Percentiles rank a stretch among this genome's conserved stretches.
Conservation (phyloP, 35 echinoderm and acorn worm species). For the Heliocidaris tuberculata region DNA sequence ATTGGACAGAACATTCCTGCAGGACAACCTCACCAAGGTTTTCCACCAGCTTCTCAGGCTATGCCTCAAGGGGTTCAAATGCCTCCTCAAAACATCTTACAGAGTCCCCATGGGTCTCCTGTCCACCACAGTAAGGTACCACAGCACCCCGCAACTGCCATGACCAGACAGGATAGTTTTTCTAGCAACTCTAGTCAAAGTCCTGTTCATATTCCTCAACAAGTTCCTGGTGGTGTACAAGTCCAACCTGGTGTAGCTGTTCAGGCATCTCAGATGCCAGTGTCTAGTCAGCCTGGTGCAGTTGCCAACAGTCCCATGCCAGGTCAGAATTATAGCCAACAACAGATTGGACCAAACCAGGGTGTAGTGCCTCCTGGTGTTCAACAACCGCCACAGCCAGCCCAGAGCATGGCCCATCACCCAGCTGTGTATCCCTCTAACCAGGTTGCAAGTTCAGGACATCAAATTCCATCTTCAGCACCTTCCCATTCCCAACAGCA, state of each 20-base stretch:
- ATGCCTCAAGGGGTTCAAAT: not conserved
- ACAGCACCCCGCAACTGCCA: conserved; percentile 21
- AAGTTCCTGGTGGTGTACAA: not conserved
- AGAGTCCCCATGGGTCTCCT: not conserved
- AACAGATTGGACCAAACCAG: not conserved
- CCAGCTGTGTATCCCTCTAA: not conserved
- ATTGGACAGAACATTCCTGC: not conserved
- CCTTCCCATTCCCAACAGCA: not conserved
- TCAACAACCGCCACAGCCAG: not conserved
- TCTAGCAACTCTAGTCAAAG: conserved; percentile 36
- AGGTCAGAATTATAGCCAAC: not conserved
- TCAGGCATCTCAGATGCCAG: not conserved
- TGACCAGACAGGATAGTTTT: conserved; percentile 44
- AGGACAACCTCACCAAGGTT: not conserved
- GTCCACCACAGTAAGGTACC: not conserved
- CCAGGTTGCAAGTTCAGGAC: not conserved
- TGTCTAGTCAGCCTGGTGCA: not conserved
- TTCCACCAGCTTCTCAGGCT: not conserved
- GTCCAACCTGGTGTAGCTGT: not conserved
- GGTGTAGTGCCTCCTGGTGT: not conserved
- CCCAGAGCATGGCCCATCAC: not conserved
- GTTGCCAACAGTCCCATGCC: not conserved
- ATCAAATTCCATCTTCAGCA: conserved; percentile 1
- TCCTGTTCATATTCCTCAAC: conserved; percentile 25
- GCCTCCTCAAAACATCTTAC: conserved; percentile 19